Conservation (phyloP, 2,113 vertebrate species). For the Pomatorhinus ruficollis region DNA sequence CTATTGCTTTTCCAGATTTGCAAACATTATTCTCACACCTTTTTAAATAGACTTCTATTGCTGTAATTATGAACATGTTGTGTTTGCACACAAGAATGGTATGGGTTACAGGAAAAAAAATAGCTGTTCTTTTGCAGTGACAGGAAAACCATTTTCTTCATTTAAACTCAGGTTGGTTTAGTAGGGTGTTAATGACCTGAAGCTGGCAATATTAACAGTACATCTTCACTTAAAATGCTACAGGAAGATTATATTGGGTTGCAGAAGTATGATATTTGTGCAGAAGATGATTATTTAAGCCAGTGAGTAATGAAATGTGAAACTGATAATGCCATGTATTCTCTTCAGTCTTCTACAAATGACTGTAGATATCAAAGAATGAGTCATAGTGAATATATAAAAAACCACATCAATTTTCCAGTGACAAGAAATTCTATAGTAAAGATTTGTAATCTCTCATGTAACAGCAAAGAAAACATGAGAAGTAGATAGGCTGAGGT, state of each 20-base stretch:
- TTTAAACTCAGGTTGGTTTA: not conserved
- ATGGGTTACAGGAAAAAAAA: not conserved
- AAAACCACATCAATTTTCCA: not conserved
- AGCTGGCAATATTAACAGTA: not conserved
- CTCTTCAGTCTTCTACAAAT: not conserved
- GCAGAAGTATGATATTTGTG: not conserved
- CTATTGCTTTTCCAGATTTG: not conserved
- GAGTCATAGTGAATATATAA: not conserved
- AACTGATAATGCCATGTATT: not conserved
- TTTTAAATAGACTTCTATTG: not conserved
- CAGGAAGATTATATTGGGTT: not conserved
- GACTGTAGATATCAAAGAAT: not conserved
- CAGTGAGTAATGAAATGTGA: not conserved
- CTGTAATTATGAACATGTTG: not conserved
- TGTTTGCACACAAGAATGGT: not conserved
- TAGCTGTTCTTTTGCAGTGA: not conserved
- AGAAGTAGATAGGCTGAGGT: not conserved
- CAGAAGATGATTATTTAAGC: not conserved
- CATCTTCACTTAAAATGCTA: not conserved
- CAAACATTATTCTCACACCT: slow-evolving; percentile 25
- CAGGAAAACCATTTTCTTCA: not conserved
- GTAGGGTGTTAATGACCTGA: not conserved
- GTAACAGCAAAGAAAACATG: not conserved
- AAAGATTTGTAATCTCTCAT: not conserved
- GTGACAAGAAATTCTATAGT: not conserved